phyloP scores from a whole-genome alignment of 1,140 invertebrate genomes.

The Trachelipus rathkii region DNA sequence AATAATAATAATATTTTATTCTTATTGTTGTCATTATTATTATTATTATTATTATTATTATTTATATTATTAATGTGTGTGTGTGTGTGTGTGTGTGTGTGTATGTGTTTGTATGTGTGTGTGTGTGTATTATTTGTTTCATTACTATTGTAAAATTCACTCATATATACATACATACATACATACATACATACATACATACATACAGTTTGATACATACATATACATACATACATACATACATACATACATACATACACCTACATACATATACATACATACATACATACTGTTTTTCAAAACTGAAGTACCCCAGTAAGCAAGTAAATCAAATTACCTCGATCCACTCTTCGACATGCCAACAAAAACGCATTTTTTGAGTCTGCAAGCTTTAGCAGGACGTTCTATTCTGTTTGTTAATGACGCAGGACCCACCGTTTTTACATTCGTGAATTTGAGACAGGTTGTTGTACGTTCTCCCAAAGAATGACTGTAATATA shows the following conservation, averaged over 20 bases:
- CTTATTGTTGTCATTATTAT: too few species aligned
- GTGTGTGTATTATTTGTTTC: too few species aligned
- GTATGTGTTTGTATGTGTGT: too few species aligned
- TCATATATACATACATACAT: neutral
- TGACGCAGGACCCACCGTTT: constrained; percentile 86
- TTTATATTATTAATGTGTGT: too few species aligned
- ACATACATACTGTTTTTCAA: neutral
- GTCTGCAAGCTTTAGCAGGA: constrained; percentile 89
- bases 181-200: neutral
- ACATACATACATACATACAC: neutral
- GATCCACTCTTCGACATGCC: constrained; percentile 90
- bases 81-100: too few species aligned
- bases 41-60: too few species aligned
- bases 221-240: constrained; percentile 8
- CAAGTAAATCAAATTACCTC: neutral
- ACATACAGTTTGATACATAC: too few species aligned
- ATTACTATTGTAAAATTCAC: too few species aligned
- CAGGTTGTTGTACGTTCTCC: constrained; percentile 89
- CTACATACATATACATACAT: neutral
- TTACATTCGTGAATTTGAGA: constrained; percentile 86
- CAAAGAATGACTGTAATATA: constrained; percentile 73
- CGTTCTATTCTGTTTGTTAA: constrained; percentile 92
- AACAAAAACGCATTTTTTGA: constrained; percentile 83
- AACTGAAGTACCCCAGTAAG: neutral
- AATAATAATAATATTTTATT: too few species aligned